Percentiles rank a stretch among this genome's conserved stretches.
Evolutionary conservation across 1,140 invertebrate genomes (phyloP).

Genomic region (Myzus persicae): DNA sequence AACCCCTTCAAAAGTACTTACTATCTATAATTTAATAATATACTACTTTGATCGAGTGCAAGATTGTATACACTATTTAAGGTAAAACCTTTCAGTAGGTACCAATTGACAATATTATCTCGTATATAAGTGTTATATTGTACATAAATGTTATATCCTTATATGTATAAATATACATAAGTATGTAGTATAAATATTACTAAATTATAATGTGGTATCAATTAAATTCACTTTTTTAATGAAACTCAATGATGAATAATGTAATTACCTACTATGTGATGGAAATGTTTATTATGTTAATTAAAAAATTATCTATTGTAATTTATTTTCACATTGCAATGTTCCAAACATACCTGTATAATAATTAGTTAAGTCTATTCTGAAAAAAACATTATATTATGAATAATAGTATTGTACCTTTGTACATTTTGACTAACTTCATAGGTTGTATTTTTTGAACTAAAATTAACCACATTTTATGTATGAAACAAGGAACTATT

Average conservation of each 20-base stretch:
- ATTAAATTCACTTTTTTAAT: conserved; percentile 1
- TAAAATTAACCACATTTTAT: background rate
- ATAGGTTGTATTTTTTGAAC: background rate
- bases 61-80: background rate
- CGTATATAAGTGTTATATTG: too few species aligned
- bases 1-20: background rate
- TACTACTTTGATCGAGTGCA: background rate
- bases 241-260: background rate
- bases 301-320: background rate
- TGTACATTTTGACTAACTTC: background rate
- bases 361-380: background rate
- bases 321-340: conserved; percentile 3
- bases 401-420: background rate
- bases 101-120: background rate
- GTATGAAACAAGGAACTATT: background rate
- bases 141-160: background rate
- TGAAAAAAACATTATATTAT: background rate
- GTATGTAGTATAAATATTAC: background rate
- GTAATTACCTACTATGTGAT: background rate
- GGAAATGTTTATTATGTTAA: background rate
- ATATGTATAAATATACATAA: too few species aligned
- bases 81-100: background rate
- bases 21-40: background rate
- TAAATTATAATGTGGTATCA: background rate
- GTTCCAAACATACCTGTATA: background rate